Conservation (phyloP, 2,888 invertebrate species). For the Polyommatus icarus region DNA sequence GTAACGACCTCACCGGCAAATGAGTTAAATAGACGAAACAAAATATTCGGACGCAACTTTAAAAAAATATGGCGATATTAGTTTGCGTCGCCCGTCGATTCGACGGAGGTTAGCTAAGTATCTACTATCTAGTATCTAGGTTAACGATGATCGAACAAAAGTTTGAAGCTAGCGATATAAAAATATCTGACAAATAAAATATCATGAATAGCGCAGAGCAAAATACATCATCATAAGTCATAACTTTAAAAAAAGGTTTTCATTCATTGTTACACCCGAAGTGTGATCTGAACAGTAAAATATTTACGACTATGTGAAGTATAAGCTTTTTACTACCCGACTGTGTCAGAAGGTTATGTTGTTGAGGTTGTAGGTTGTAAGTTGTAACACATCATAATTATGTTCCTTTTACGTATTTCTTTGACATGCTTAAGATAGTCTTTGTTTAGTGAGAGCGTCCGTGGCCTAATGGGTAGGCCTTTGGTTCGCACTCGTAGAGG, state of each 20-base stretch:
- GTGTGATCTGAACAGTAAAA: not conserved
- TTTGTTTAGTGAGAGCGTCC: too few species aligned
- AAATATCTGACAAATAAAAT: slow-evolving; percentile 7
- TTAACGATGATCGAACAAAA: not conserved
- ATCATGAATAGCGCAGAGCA: not conserved
- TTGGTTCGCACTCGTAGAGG: too few species aligned
- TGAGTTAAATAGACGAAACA: too few species aligned
- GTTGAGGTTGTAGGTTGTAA: not conserved
- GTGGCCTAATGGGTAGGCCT: too few species aligned
- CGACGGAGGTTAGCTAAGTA: too few species aligned
- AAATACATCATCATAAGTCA: not conserved
- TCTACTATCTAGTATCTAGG: too few species aligned
- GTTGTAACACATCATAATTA: not conserved
- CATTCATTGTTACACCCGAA: not conserved
- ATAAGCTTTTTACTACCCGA: not conserved
- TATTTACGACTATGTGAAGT: not conserved
- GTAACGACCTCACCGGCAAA: too few species aligned
- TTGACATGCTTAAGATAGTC: too few species aligned
- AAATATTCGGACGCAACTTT: too few species aligned
- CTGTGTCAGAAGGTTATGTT: not conserved
- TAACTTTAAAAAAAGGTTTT: not conserved
- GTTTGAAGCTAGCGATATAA: not conserved
- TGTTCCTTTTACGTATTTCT: not conserved
- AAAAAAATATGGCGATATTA: too few species aligned
- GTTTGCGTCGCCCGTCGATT: too few species aligned